Conservation (phyloP, 2,113 vertebrate genomes). For the Macrotis lagotis region DNA sequence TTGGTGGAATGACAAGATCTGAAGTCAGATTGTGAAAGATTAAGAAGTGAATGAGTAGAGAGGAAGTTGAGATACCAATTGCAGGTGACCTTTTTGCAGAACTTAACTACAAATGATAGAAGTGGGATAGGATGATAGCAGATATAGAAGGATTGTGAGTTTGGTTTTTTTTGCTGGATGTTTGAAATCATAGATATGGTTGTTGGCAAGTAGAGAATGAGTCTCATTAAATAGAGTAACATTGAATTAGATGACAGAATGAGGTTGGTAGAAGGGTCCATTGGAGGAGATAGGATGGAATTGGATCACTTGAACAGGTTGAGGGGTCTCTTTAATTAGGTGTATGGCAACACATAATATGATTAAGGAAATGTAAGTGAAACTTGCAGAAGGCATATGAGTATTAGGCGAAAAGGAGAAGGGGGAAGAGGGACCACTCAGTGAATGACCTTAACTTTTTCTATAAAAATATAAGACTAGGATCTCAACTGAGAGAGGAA, state of each 20-base stretch:
- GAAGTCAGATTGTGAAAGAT: background rate
- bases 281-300: background rate
- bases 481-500: background rate
- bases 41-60: background rate
- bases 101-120: background rate
- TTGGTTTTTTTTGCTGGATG: background rate
- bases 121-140: background rate
- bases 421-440: background rate
- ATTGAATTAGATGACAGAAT: background rate
- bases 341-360: background rate
- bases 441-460: background rate
- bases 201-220: background rate
- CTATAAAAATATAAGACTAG: background rate
- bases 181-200: background rate
- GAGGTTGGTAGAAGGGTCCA: background rate
- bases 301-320: background rate
- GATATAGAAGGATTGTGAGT: background rate
- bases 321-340: background rate
- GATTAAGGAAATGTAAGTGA: background rate
- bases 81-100: background rate
- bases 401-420: background rate
- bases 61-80: background rate
- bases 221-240: background rate
- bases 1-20: background rate
- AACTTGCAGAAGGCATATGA: background rate